phyloP scores from a whole-genome alignment of 2,797 vertebrate genomes.

The Chelidonichthys spinosus region DNA sequence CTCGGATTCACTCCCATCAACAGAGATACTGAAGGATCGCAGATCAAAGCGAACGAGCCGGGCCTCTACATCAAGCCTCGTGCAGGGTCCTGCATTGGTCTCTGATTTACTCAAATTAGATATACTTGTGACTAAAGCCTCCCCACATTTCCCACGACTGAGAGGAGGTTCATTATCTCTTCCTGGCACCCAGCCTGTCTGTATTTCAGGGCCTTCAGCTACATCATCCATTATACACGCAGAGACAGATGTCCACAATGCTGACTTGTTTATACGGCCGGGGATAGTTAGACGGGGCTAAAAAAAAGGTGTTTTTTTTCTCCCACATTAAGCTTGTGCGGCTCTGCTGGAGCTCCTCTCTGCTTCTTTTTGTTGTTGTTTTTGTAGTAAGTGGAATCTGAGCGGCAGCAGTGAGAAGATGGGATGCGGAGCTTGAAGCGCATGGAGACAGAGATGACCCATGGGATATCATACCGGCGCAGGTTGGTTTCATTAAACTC shows the following conservation, averaged over 20 bases:
- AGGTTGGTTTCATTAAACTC: slow-evolving; percentile 78
- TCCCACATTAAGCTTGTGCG: slow-evolving; percentile 53
- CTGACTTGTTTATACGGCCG: slow-evolving; percentile 78
- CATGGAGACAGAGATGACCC: slow-evolving; percentile 70
- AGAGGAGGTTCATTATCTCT: slow-evolving; percentile 78
- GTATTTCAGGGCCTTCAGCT: slow-evolving; percentile 76
- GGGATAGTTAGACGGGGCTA: slow-evolving; percentile 60
- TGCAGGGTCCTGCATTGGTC: slow-evolving; percentile 45
- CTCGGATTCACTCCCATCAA: slow-evolving; percentile 26
- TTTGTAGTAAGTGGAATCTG: slow-evolving; percentile 49
- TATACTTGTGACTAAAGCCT: slow-evolving; percentile 72
- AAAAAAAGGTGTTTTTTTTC: slow-evolving; percentile 47
- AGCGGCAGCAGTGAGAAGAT: slow-evolving; percentile 54
- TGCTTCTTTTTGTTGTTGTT: slow-evolving; percentile 27
- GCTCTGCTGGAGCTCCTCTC: slow-evolving; percentile 47
- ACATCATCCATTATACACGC: slow-evolving; percentile 82
- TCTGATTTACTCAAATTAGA: slow-evolving; percentile 76
- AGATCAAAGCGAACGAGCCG: slow-evolving; percentile 58
- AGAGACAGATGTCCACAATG: slow-evolving; percentile 80
- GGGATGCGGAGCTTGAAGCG: slow-evolving; percentile 62
- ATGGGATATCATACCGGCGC: slow-evolving; percentile 69
- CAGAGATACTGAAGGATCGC: slow-evolving; percentile 35
- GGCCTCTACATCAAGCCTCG: slow-evolving; percentile 35
- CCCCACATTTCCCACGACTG: slow-evolving; percentile 71
- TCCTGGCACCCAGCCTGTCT: slow-evolving; percentile 75